Percentiles rank a stretch among this genome's conserved stretches.
These are phyloP conservation scores for Tapirus terrestris DNA, from an alignment of 2,113 vertebrate genomes.

Conservation along the genomic window DNA sequence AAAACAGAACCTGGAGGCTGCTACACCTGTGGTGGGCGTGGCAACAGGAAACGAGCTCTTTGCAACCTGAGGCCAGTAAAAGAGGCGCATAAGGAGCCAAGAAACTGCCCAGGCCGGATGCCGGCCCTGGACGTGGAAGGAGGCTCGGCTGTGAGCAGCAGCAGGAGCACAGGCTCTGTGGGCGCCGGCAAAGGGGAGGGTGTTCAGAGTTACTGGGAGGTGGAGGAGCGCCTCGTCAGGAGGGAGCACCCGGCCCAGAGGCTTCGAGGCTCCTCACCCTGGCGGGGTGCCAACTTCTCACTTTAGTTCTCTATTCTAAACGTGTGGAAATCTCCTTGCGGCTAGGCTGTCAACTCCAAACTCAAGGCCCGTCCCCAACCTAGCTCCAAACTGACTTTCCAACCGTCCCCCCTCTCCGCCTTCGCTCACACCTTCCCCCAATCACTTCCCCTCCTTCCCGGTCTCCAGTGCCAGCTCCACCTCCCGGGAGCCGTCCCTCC, in stretches of 20 bases:
- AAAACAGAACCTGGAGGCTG: slow-evolving; percentile 24
- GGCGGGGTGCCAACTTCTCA: not conserved
- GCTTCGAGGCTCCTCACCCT: not conserved
- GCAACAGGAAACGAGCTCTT: slow-evolving; percentile 55
- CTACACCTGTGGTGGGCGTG: not conserved
- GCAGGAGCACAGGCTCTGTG: not conserved
- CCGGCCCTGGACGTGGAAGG: not conserved
- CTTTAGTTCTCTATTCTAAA: not conserved
- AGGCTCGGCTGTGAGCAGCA: not conserved
- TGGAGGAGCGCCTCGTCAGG: not conserved
- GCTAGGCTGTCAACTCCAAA: slow-evolving; percentile 20
- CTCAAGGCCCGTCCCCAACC: not conserved
- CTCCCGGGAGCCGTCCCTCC: not conserved
- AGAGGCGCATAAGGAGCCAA: not conserved
- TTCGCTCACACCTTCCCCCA: not conserved
- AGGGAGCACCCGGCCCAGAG: not conserved
- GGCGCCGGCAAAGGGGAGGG: not conserved
- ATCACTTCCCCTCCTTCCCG: not conserved
- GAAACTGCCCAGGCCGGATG: not conserved
- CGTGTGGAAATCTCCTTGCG: not conserved
- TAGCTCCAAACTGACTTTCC: not conserved
- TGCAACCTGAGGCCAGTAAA: slow-evolving; percentile 56
- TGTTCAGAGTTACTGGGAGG: not conserved
- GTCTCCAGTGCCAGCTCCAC: not conserved
- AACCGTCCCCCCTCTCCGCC: not conserved